Evolutionary conservation across 2,797 vertebrate species (phyloP), one percentile per base, ranked within the genome.

Genomic region (Tapirus indicus): DNA sequence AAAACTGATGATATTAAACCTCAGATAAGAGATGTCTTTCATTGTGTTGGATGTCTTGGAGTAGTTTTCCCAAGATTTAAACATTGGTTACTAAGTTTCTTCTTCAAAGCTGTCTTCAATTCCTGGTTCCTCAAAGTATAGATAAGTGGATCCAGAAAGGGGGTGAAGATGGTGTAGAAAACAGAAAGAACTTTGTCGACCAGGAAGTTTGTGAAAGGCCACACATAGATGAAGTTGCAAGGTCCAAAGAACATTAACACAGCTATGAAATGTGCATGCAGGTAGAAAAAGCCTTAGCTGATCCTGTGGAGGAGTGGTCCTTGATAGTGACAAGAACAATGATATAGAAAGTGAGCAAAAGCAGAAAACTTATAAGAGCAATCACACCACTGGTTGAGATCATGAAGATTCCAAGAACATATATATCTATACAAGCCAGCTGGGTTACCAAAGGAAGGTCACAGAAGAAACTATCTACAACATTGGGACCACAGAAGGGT

Each of bases 211-310:
- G 97, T 97, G 44, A 97, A 97, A 62, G 98, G 98, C 86, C 98
- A 98, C 74, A 98, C 35, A 12, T 98, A 98, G 49, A 98, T 98
- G 71, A 98, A 97, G 13, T 98, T 96, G 23, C 97, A 98, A 14
- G 98, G 98, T 6, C 97, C 97, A 91, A 98, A 98, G 82, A 98
- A 98, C 94, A 98, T 94, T 32, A 96, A 85, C 44, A 98, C 98
- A 47, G 98, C 97, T 14, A 92, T 97, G 29, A 98, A 96, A 90
- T 98, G 98, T 78, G 98, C 95, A 8, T 98, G 54, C 98, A 98
- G 3, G 98, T 98, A 6, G 98, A 98, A 90, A 98, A 95, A 68
- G 83, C 97, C 14, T 97, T 98, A 18, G 96, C 91, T 38, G 97
- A 93, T 8, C 95, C 47, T 56, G 49, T 25, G 23, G 95, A 97